These are phyloP conservation scores for Folsomia candida DNA, from an alignment of 2,888 invertebrate genomes.

Conservation along the genomic window DNA sequence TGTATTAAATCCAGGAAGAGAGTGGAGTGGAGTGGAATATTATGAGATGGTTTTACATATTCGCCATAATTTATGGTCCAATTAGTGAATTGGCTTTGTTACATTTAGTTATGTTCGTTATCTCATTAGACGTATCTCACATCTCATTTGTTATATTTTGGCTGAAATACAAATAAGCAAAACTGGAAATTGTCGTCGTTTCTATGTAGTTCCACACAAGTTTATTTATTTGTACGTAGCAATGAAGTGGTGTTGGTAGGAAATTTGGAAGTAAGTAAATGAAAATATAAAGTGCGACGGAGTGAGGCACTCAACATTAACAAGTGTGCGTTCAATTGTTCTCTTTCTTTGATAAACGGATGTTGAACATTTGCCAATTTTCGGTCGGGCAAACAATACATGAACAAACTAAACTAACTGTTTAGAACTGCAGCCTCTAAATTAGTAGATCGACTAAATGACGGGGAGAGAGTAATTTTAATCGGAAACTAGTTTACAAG, in stretches of 20 bases:
- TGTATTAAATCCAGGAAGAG: not conserved
- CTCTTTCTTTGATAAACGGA: not conserved
- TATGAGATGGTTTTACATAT: too few relatives aligned
- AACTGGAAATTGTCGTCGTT: constrained; percentile 11
- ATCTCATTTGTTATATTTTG: too few relatives aligned
- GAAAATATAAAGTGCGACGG: too few relatives aligned
- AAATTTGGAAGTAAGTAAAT: not conserved
- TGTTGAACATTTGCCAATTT: constrained; percentile 1
- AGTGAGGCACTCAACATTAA: not conserved
- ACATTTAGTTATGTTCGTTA: too few relatives aligned
- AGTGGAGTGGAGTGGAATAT: not conserved
- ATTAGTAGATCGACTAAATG: too few relatives aligned
- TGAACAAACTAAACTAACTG: too few relatives aligned
- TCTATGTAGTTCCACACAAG: constrained; percentile 10
- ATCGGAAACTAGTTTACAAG: too few relatives aligned
- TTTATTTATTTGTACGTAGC: constrained; percentile 4
- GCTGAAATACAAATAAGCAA: too few relatives aligned
- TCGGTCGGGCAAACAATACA: not conserved
- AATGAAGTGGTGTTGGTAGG: not conserved
- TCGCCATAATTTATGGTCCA: constrained; percentile 24
- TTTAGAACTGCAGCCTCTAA: too few relatives aligned
- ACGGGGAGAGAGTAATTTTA: too few relatives aligned
- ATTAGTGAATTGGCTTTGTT: constrained; percentile 24
- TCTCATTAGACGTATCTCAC: too few relatives aligned
- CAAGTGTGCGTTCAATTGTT: constrained; percentile 2